phyloP scores from a whole-genome alignment of 2,113 vertebrate genomes.

The Rana temporaria region DNA sequence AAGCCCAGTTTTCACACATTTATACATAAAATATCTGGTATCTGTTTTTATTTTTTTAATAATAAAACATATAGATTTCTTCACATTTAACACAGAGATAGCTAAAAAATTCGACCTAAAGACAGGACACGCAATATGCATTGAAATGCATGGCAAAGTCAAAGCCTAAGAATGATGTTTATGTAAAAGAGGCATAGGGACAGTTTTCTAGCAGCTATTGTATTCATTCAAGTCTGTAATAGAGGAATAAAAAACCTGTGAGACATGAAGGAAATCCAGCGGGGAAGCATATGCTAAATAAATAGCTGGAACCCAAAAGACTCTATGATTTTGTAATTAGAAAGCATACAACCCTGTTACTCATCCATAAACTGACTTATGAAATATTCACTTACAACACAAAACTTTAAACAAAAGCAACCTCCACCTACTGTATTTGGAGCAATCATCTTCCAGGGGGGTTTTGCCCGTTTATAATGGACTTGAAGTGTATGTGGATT shows the following conservation, averaged over 20 bases:
- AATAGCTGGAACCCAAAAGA: conserved; percentile 20
- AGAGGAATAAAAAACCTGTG: conserved; percentile 7
- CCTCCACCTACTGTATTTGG: no score
- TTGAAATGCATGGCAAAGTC: conserved; percentile 6
- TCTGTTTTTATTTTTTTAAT: background rate
- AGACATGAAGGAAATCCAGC: conserved; percentile 8
- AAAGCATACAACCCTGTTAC: conserved; percentile 13
- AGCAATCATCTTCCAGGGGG: no score
- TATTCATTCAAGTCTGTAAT: conserved; percentile 22
- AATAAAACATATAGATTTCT: background rate
- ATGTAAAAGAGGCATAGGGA: conserved; percentile 20
- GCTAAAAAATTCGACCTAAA: background rate
- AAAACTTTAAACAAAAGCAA: no score
- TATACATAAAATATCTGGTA: no score
- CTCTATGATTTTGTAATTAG: conserved; percentile 28
- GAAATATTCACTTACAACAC: conserved; percentile 19
- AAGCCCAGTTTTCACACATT: no score
- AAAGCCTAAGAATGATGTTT: conserved; percentile 21
- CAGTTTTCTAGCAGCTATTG: conserved; percentile 16
- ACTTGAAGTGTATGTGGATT: no score
- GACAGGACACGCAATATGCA: background rate
- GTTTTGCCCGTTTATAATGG: no score
- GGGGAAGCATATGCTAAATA: conserved; percentile 16
- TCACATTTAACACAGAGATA: background rate
- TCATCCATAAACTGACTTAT: conserved; percentile 22